phyloP scores from a whole-genome alignment of 1,140 invertebrate genomes.

The Temnothorax nylanderi region DNA sequence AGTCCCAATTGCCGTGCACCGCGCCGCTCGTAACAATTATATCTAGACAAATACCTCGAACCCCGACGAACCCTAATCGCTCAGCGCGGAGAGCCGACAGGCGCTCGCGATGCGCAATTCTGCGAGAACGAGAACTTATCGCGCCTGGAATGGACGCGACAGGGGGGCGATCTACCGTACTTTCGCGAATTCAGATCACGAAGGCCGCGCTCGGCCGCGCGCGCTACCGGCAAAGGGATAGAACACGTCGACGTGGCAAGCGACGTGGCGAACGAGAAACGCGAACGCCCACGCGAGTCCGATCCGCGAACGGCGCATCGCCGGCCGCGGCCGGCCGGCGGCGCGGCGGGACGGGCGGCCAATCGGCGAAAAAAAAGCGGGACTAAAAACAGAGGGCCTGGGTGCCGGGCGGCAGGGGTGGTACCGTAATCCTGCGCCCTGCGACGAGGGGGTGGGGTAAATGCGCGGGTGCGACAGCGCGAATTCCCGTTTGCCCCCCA shows the following conservation, averaged over 20 bases:
- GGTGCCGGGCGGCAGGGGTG: constrained; percentile 73
- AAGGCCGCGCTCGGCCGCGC: neutral
- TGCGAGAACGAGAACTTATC: neutral
- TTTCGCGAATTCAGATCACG: too few species aligned
- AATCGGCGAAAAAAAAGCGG: constrained; percentile 77
- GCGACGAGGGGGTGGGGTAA: constrained; percentile 72
- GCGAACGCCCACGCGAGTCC: constrained; percentile 74
- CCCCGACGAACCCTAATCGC: neutral
- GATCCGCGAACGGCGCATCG: constrained; percentile 72
- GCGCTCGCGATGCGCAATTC: neutral
- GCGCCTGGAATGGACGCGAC: too few species aligned
- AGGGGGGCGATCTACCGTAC: neutral
- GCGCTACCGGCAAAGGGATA: constrained; percentile 41
- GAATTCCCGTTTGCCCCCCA: constrained; percentile 73
- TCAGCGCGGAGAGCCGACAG: neutral
- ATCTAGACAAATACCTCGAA: neutral
- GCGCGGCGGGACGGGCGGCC: constrained; percentile 68
- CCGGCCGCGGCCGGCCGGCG: constrained; percentile 35
- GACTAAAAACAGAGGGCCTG: constrained; percentile 75
- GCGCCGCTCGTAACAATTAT: constrained; percentile 22
- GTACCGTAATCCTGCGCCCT: constrained; percentile 79
- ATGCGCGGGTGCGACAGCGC: constrained; percentile 77
- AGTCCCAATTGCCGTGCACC: constrained; percentile 2
- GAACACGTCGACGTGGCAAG: constrained; percentile 42
- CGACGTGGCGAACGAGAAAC: constrained; percentile 28